Evolutionary conservation across 2,113 vertebrate genomes (phyloP).

Genomic region (Aphyosemion australe): DNA sequence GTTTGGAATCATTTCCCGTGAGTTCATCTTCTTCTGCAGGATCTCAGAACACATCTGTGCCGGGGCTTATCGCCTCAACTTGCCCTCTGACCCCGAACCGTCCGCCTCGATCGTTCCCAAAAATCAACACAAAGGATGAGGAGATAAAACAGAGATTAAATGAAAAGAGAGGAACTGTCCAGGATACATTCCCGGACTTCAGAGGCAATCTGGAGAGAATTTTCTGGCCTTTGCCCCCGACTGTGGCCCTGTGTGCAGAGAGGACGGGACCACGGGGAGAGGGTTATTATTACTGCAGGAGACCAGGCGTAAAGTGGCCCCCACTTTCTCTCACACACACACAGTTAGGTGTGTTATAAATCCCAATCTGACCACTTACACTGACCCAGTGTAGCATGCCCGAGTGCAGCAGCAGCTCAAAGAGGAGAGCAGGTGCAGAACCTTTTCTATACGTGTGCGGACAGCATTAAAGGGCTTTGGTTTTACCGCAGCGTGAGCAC

Average conservation of each 20-base stretch:
- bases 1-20: slow-evolving; percentile 41
- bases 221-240: slow-evolving; percentile 90
- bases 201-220: slow-evolving; percentile 93
- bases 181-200: slow-evolving; percentile 86
- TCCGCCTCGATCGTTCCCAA: slow-evolving; percentile 63
- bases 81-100: slow-evolving; percentile 81
- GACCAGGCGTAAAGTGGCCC: slow-evolving; percentile 84
- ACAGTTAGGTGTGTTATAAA: slow-evolving; percentile 55
- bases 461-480: slow-evolving; percentile 36
- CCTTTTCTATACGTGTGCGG: slow-evolving; percentile 9
- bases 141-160: slow-evolving; percentile 72
- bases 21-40: slow-evolving; percentile 14
- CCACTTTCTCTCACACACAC: slow-evolving; percentile 30
- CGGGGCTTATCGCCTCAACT: slow-evolving; percentile 74
- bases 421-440: slow-evolving; percentile 53
- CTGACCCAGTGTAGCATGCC: slow-evolving; percentile 57
- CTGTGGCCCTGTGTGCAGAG: slow-evolving; percentile 77
- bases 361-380: slow-evolving; percentile 65
- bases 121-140: slow-evolving; percentile 68
- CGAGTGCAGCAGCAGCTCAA: slow-evolving; percentile 41
- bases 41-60: slow-evolving; percentile 50
- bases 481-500: slow-evolving; percentile 48
- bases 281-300: slow-evolving; percentile 87
- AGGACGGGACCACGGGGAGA: slow-evolving; percentile 88
- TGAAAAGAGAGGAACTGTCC: slow-evolving; percentile 66